A percentile compares a stretch with the other conserved stretches of the same genome.
Conservation (phyloP, 2,888 invertebrate species). For the Epinotia bilunana region DNA sequence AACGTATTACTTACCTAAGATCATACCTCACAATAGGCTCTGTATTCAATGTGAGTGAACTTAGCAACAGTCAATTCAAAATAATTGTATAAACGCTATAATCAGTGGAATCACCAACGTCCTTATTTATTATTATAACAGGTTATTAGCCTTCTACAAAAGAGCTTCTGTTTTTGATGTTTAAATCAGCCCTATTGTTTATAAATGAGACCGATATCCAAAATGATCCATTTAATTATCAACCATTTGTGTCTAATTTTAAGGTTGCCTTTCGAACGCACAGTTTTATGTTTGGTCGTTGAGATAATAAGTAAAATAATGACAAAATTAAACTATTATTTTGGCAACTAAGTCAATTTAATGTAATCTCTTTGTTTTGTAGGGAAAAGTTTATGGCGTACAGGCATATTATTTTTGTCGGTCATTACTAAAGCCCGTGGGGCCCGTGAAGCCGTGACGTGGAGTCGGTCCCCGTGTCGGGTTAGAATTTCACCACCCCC, state of each 20-base stretch:
- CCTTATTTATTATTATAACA: background rate
- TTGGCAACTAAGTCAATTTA: background rate
- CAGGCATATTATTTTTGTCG: background rate
- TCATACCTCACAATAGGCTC: too few species aligned
- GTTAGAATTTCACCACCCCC: too few species aligned
- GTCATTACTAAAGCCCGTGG: too few species aligned
- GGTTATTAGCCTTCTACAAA: background rate
- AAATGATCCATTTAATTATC: background rate
- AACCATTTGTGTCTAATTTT: background rate
- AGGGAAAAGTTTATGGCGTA: background rate
- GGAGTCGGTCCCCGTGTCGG: too few species aligned
- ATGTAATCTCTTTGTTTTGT: constrained; percentile 1
- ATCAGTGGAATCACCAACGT: too few species aligned
- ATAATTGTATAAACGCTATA: too few species aligned
- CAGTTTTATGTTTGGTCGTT: background rate
- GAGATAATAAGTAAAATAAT: background rate
- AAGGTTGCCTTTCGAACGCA: background rate
- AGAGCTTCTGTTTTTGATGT: background rate
- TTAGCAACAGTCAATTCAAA: too few species aligned
- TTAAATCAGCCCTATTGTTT: background rate
- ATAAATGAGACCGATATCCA: background rate
- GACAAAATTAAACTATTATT: background rate
- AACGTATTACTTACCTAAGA: too few species aligned
- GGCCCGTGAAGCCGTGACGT: too few species aligned
- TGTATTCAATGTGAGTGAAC: too few species aligned